These are phyloP conservation scores for Stomatorhinus ivindoensis DNA, from an alignment of 2,113 vertebrate species.

Conservation along the genomic window DNA sequence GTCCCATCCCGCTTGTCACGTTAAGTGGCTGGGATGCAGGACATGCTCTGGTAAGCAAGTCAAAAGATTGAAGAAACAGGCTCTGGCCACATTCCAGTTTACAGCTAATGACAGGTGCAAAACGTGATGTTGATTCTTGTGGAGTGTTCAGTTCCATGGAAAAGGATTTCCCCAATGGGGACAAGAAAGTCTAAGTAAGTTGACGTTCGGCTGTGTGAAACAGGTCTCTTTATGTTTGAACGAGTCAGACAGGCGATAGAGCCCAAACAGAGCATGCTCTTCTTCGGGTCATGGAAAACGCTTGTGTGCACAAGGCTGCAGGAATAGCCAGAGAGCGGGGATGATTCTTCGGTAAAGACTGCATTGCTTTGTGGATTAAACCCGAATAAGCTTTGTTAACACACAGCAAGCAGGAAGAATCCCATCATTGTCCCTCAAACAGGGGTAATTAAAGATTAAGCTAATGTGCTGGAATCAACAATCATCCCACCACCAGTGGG, in stretches of 20 bases:
- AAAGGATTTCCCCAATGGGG: not conserved
- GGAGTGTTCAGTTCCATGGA: not conserved
- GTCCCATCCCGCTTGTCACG: not conserved
- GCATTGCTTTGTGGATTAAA: constrained; percentile 48
- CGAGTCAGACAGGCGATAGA: not conserved
- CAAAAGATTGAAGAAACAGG: not conserved
- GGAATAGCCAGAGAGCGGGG: not conserved
- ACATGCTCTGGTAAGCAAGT: not conserved
- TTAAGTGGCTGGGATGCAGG: not conserved
- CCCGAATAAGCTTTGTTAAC: constrained; percentile 53
- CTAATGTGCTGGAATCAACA: constrained; percentile 39
- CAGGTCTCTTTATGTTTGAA: not conserved
- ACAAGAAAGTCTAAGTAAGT: not conserved
- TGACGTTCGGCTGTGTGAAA: not conserved
- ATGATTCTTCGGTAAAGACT: constrained; percentile 42
- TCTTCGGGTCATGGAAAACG: not conserved
- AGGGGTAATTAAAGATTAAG: constrained; percentile 49
- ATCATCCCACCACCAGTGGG: constrained; percentile 4
- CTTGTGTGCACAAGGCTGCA: not conserved
- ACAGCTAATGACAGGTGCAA: not conserved
- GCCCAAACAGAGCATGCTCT: not conserved
- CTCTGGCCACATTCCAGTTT: not conserved
- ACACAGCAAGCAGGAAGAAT: constrained; percentile 20
- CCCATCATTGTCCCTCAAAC: constrained; percentile 22
- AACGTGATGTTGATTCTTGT: not conserved